phyloP scores from a whole-genome alignment of 35 echinoderm and acorn worm genomes.

The Lytechinus pictus region DNA sequence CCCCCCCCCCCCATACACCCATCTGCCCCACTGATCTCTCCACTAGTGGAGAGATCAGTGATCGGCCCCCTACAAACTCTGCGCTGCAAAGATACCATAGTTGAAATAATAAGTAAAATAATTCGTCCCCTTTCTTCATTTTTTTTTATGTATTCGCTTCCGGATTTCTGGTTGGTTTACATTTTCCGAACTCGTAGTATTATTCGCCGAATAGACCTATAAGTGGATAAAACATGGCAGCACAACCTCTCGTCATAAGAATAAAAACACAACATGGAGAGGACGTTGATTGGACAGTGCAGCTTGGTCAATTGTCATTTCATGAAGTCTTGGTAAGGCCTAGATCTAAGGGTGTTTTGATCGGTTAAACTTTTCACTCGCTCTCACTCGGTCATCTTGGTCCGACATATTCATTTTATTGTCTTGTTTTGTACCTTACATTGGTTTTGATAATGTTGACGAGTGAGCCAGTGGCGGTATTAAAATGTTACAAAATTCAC shows the following conservation, averaged over 20 bases:
- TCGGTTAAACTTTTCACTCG: too few species aligned
- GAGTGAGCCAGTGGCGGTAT: background rate
- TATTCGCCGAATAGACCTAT: too few species aligned
- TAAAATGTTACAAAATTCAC: background rate
- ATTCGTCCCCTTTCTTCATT: too few species aligned
- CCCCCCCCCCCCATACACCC: too few species aligned
- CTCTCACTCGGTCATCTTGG: background rate
- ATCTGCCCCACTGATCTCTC: too few species aligned
- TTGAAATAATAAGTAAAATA: too few species aligned
- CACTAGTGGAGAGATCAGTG: too few species aligned
- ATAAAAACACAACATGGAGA: slow-evolving; percentile 73
- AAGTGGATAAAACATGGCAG: slow-evolving; percentile 48
- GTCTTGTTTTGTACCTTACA: background rate
- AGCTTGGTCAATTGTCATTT: slow-evolving; percentile 59
- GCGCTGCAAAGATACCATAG: too few species aligned
- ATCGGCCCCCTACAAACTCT: too few species aligned
- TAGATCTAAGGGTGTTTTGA: too few species aligned
- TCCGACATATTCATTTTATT: slow-evolving; percentile 6
- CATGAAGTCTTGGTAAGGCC: slow-evolving; percentile 68
- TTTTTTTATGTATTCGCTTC: background rate
- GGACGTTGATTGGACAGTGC: slow-evolving; percentile 81
- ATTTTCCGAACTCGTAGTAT: too few species aligned
- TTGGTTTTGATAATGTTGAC: background rate
- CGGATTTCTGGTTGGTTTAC: background rate
- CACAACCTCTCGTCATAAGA: slow-evolving; percentile 74